Percentiles rank a stretch among this genome's conserved stretches.
Conservation (phyloP, 2,113 vertebrate species). For the Oceanodroma tethys region DNA sequence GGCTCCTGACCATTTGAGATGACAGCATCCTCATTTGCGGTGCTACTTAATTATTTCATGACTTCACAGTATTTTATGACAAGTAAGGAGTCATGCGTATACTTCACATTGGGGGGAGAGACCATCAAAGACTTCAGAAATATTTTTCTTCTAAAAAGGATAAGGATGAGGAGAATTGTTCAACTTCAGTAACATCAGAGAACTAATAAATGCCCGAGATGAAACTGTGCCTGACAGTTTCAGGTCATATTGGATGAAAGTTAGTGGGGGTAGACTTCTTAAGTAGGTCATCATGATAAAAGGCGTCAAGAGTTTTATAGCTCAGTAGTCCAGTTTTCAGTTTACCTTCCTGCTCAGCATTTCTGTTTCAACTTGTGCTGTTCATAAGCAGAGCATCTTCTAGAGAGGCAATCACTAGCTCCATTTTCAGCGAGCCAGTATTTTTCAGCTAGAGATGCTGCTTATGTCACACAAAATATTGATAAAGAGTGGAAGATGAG, state of each 20-base stretch:
- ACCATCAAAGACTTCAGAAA: neutral
- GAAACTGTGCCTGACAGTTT: neutral
- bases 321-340: neutral
- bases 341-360: neutral
- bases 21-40: fast-evolving
- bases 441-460: neutral
- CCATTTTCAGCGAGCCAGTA: neutral
- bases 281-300: neutral
- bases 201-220: neutral
- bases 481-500: neutral
- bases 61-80: neutral
- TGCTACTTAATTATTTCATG: neutral
- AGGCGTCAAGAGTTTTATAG: neutral
- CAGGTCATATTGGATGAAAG: neutral
- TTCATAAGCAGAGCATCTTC: neutral
- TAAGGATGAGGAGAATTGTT: neutral
- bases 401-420: neutral
- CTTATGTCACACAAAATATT: neutral
- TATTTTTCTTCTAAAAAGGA: neutral
- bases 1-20: neutral
- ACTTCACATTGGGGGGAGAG: neutral
- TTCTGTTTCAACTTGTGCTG: neutral
- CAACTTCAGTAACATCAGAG: neutral
- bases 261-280: neutral
- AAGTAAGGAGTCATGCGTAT: neutral